A percentile compares a stretch with the other conserved stretches of the same genome.
Conservation (phyloP, 2,888 invertebrate genomes). For the Fragum fragum region DNA sequence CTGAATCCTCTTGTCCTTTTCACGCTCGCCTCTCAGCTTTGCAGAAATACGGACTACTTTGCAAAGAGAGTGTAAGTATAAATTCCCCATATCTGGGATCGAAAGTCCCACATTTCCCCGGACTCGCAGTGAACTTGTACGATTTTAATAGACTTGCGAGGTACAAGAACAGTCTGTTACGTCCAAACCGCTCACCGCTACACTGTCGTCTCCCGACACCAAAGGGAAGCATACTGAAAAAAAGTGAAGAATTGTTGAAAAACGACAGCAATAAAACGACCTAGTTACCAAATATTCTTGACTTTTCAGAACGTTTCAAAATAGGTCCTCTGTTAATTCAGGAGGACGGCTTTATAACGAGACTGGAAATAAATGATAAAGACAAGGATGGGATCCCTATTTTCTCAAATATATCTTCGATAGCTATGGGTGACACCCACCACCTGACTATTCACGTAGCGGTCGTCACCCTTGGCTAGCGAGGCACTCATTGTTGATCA, state of each 20-base stretch:
- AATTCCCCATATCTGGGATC: not conserved
- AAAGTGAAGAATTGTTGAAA: not conserved
- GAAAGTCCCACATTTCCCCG: not conserved
- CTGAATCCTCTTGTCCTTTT: too few species aligned
- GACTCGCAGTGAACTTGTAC: not conserved
- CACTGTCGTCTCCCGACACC: slow-evolving; percentile 5
- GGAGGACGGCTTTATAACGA: not conserved
- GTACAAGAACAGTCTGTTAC: not conserved
- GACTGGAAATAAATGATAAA: too few species aligned
- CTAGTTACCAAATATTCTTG: not conserved
- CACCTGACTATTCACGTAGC: too few species aligned
- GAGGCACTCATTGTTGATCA: too few species aligned
- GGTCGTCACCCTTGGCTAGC: too few species aligned
- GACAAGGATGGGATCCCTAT: too few species aligned
- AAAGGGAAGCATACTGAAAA: not conserved
- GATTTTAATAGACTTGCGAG: not conserved
- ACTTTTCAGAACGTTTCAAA: not conserved
- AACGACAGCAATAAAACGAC: not conserved
- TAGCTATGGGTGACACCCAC: too few species aligned
- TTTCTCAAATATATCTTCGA: too few species aligned
- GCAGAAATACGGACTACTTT: not conserved
- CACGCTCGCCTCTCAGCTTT: not conserved
- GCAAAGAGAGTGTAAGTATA: not conserved
- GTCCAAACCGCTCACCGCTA: not conserved
- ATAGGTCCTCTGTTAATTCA: not conserved